Base-by-base conservation (phyloP, 2,797 vertebrate species). In the Eulemur mongoz region DNA sequence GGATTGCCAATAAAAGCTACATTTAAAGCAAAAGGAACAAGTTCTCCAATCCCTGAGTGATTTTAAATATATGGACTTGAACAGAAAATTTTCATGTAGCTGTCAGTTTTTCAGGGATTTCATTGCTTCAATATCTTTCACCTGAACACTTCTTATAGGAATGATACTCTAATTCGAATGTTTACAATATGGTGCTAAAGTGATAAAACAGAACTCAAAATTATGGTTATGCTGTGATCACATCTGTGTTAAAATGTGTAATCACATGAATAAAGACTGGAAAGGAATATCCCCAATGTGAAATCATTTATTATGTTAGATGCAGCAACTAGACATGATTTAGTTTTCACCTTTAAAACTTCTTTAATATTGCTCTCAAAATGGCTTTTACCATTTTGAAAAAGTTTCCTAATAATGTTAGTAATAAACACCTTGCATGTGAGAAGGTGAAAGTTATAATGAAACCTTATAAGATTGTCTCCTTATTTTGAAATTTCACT, bases 1-100 rank as follows among this genome's bases (percentile, higher is more conserved):
- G 78, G 89, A 82, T 87, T 94, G 89, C 89, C 83, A 89, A 76
- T 94, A 90, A 89, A 96, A 93, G 65, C 63, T 89, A 85, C 78
- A 35, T 85, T 90, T 93, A 91, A 97, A 94, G 93, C 61, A 65
- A 93, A 92, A 80, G 38, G 54, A 90, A 69, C 32, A 27, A 61
- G 88, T 93, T 88, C 43, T 85, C 7, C 35, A 85, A 59, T 86
- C 57, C 57, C 11, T 25, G 40, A 83, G 50, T 65, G 38, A 93
- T 50, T 92, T 87, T 79, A 92, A 97, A 63, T 93, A 78, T 32
- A 22, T 38, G 7, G 32, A 40, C 38, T 95, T 78, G 59, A 84
- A 73, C 83, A 63, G 78, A 82, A 91, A 79, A 91, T 75, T 50
- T 93, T 70, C 92, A 30, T 57, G 32, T 65, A 52, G n/a, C 80